Conservation (phyloP, 2,113 vertebrate genomes). For the Nyctibius bracteatus region DNA sequence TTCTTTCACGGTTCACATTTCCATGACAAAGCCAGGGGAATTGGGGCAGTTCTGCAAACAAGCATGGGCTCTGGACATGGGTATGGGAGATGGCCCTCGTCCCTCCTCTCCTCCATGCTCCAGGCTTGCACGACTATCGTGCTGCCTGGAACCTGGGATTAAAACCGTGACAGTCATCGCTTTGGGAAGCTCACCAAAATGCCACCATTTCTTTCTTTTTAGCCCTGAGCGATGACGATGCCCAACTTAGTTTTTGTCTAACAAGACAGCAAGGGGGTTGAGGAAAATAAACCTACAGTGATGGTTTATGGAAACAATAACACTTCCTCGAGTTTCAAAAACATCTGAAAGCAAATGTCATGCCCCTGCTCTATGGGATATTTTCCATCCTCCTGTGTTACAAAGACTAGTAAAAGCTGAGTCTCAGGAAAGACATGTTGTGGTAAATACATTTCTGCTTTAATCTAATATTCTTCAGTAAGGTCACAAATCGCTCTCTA, state of each 20-base stretch:
- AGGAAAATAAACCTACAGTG: not conserved
- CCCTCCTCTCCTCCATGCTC: not conserved
- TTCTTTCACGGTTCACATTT: slow-evolving; percentile 28
- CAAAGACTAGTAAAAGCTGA: not conserved
- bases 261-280: not conserved
- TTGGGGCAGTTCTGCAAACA: slow-evolving; percentile 22
- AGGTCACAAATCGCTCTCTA: not conserved
- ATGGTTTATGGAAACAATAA: slow-evolving; percentile 49
- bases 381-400: not conserved
- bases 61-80: not conserved
- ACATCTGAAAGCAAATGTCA: slow-evolving; percentile 28
- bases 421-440: not conserved
- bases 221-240: not conserved
- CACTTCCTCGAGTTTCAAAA: slow-evolving; percentile 30
- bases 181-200: not conserved
- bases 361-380: not conserved
- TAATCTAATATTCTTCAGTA: not conserved
- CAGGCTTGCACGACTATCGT: not conserved
- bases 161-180: not conserved
- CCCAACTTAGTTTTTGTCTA: not conserved
- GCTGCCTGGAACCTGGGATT: not conserved
- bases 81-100: not conserved
- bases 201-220: not conserved
- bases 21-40: slow-evolving; percentile 40
- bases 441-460: not conserved